Evolutionary conservation across 1,140 invertebrate genomes (phyloP).

Genomic region (Oncopodura yosiiana): DNA sequence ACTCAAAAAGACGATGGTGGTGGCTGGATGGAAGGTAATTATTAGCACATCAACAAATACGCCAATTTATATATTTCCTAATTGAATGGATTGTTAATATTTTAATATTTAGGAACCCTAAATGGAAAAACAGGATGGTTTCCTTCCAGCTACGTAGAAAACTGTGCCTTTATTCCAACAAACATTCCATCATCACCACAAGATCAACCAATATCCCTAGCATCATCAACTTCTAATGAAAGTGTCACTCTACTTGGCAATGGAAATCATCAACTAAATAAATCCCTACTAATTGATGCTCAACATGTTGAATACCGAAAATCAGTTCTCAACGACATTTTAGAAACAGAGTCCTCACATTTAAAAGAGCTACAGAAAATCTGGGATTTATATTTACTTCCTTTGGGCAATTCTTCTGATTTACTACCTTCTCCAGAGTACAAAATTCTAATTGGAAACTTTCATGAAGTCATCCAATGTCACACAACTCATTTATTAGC

Average conservation of each 20-base stretch:
- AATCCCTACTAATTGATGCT: slow-evolving; percentile 26
- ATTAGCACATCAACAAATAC: too few species aligned
- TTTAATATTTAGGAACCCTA: slow-evolving; percentile 48
- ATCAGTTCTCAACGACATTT: slow-evolving; percentile 82
- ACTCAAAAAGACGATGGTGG: slow-evolving; percentile 85
- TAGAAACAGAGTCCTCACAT: slow-evolving; percentile 83
- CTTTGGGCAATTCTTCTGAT: slow-evolving; percentile 54
- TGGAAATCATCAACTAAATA: not conserved
- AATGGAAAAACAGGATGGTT: slow-evolving; percentile 95
- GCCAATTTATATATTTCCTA: too few species aligned
- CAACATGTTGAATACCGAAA: slow-evolving; percentile 60
- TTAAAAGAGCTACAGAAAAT: slow-evolving; percentile 77
- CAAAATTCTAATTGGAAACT: slow-evolving; percentile 72
- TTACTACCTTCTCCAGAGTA: slow-evolving; percentile 67
- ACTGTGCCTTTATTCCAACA: slow-evolving; percentile 39
- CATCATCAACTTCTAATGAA: not conserved
- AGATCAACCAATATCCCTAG: not conserved
- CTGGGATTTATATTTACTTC: slow-evolving; percentile 70
- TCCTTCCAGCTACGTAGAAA: slow-evolving; percentile 92
- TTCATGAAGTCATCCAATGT: slow-evolving; percentile 71
- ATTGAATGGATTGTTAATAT: too few species aligned
- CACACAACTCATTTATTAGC: slow-evolving; percentile 65
- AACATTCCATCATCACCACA: not conserved
- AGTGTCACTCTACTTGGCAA: not conserved
- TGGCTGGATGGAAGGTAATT: slow-evolving; percentile 87